Conservation (phyloP, 1,140 invertebrate species). For the Dufourea novaeangliae region DNA sequence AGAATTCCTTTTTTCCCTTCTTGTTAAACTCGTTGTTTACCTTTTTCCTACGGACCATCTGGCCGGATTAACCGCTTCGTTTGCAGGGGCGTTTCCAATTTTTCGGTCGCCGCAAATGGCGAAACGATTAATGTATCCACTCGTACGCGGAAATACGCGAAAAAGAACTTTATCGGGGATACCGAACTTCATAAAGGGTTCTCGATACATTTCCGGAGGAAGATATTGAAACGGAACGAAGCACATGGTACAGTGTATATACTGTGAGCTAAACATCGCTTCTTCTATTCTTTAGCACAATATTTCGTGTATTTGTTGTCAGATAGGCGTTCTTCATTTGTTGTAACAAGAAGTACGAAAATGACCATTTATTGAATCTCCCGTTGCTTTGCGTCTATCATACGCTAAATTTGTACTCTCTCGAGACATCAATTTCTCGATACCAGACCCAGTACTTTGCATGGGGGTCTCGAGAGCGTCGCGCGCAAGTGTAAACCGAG, state of each 20-base stretch:
- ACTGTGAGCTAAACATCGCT: too few species aligned
- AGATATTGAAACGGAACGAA: too few species aligned
- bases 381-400: too few species aligned
- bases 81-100: not conserved
- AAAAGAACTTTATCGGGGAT: not conserved
- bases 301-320: too few species aligned
- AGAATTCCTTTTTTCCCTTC: not conserved
- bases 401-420: too few species aligned
- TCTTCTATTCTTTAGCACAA: too few species aligned
- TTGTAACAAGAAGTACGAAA: too few species aligned
- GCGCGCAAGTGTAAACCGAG: not conserved
- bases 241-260: too few species aligned
- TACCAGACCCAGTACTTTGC: not conserved
- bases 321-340: too few species aligned
- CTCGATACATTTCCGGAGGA: not conserved
- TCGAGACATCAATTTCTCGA: not conserved
- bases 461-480: not conserved
- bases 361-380: too few species aligned
- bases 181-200: not conserved
- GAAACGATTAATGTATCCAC: not conserved
- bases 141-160: not conserved
- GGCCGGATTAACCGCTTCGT: conserved; percentile 41
- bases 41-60: conserved; percentile 30
- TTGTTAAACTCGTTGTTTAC: not conserved
- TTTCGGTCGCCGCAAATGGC: not conserved